Base-by-base conservation (phyloP, 2,888 invertebrate species). In the Eremobia ochroleuca region DNA sequence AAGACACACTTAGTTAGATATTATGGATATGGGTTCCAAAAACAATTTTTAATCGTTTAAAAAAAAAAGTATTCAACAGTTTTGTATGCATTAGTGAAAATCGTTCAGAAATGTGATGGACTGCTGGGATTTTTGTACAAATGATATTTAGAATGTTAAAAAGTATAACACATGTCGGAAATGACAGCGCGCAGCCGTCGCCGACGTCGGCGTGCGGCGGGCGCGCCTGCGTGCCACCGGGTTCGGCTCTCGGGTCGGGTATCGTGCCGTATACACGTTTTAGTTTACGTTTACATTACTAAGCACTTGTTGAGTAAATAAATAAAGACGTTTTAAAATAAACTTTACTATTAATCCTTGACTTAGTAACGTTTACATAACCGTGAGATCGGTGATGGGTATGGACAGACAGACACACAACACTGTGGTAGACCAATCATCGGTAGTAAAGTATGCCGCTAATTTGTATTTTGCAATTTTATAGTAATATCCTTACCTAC, bases 301-400 rank as follows among this genome's bases (percentile, higher is more conserved):
- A 94, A 96, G 94, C 95, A 96, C 96, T 96, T 95, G 95, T 95
- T 94, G 92, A 92, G 93, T 95, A 96, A 96, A 96, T 96, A 96
- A 96, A 96, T 96, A 96, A 90, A 94, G 91, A 86, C 91, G 94
- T 91, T 94, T 94, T 94, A 95, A 96, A 94, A 95, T 96, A 96
- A 96, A 96, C 96, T 93, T 90, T 87, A 92, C 93, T 92, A 94
- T 93, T 93, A 94, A 95, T 95, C 94, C 94, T 95, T 94, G 94
- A 94, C 95, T 94, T 93, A 91, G 94, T 94, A 94, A 91, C 91
- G 93, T 94, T 94, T 93, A 94, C 92, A 92, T 92, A 93, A 92
- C 92, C 94, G 94, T 94, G 94, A 94, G 95, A 94, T 92, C 91
- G 86, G 81, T 82, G 83, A 85, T 88, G 88, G 76, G 82, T 81